These are phyloP conservation scores for Potamarius usumacintae DNA, from an alignment of 2,113 vertebrate species.

Conservation along the genomic window DNA sequence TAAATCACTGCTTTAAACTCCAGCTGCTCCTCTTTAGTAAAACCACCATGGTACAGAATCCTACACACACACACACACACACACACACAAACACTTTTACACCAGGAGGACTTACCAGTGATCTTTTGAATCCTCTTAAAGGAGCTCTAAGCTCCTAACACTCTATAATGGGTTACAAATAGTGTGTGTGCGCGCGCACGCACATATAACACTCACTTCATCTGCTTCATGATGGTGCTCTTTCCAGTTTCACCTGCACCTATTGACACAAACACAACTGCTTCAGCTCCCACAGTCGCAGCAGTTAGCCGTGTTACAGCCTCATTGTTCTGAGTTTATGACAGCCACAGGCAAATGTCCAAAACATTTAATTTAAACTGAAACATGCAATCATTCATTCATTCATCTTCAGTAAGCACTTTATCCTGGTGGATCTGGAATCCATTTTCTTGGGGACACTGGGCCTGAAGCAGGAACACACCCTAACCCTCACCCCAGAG, in stretches of 20 bases:
- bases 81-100: not conserved
- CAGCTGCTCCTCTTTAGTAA: constrained; percentile 33
- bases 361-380: too few species aligned
- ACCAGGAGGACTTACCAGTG: not conserved
- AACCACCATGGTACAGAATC: constrained; percentile 31
- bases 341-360: too few species aligned
- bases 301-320: not conserved
- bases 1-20: constrained; percentile 33
- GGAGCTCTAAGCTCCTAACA: not conserved
- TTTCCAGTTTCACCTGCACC: constrained; percentile 42
- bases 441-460: not conserved
- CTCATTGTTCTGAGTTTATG: not conserved
- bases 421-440: too few species aligned
- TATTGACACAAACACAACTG: not conserved
- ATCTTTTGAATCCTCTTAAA: not conserved
- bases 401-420: too few species aligned
- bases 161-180: not conserved
- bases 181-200: too few species aligned
- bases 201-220: constrained; percentile 31
- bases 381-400: too few species aligned
- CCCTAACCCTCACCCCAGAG: not conserved
- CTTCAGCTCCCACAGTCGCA: not conserved
- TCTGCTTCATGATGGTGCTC: constrained; percentile 44
- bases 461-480: too few species aligned
- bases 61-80: constrained; percentile 33